phyloP scores from a whole-genome alignment of 2,113 vertebrate genomes.

The Epinephelus lanceolatus region DNA sequence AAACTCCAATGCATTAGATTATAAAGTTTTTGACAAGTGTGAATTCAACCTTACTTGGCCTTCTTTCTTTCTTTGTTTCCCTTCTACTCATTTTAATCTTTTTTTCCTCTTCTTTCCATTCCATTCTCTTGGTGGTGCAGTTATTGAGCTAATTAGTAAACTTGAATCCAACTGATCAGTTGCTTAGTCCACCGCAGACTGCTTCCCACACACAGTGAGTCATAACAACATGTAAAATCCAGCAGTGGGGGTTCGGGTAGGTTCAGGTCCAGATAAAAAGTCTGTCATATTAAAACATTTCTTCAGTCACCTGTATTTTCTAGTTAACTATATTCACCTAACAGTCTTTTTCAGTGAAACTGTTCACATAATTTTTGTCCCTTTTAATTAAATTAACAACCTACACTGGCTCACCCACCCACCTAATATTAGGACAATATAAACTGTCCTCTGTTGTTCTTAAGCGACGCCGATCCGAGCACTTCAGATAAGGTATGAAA shows the following conservation, averaged over 20 bases:
- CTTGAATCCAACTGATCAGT: slow-evolving; percentile 29
- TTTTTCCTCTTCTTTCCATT: not conserved
- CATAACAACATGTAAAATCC: slow-evolving; percentile 8
- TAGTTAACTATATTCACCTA: not conserved
- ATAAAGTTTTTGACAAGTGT: slow-evolving; percentile 23
- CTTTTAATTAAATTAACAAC: not conserved
- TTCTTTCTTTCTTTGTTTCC: slow-evolving; percentile 2
- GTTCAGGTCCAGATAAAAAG: slow-evolving; percentile 14
- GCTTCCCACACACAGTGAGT: slow-evolving; percentile 16
- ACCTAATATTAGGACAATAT: not conserved
- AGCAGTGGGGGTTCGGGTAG: not conserved
- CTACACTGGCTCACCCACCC: not conserved
- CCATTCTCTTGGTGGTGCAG: slow-evolving; percentile 3
- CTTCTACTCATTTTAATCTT: not conserved
- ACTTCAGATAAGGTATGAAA: not conserved
- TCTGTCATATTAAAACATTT: not conserved
- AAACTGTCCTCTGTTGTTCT: not conserved
- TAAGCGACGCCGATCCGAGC: not conserved
- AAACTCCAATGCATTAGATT: slow-evolving; percentile 18
- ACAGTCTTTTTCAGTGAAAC: not conserved
- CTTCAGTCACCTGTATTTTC: not conserved
- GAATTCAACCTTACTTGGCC: not conserved
- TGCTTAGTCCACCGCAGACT: slow-evolving; percentile 8
- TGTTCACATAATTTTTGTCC: not conserved
- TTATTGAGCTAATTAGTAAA: slow-evolving; percentile 37